Base-by-base conservation (phyloP, 2,113 vertebrate species). In the Phycodurus eques region DNA sequence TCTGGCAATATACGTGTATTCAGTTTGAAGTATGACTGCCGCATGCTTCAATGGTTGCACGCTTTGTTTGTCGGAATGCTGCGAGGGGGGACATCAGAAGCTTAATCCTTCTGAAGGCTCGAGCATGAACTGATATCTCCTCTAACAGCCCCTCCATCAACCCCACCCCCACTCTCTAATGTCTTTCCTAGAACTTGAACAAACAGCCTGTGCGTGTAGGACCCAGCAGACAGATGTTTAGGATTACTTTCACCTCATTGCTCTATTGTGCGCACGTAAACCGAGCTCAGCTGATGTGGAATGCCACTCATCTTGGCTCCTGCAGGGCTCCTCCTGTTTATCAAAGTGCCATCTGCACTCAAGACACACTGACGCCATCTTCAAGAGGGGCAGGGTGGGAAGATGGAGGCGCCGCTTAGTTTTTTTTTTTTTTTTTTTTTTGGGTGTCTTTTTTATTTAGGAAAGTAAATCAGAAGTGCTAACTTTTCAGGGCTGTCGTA, bases 201-300 rank as follows among this genome's bases (percentile, higher is more conserved):
- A 90, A 90, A 90, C 89, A 88, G 89, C 76, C 79, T 77, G 86
- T 84, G 85, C 85, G 81, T 89, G 89, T 89, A 87, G 86, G 85
- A 89, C 90, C 84, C 78, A 87, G 68, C 76, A 88, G 87, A 90
- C 90, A 92, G 90, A 91, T 92, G 90, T 91, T 91, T 86, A 87
- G 88, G 87, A 92, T 92, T 92, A 92, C 89, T 88, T 88, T 90
- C 89, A 91, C 88, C 88, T 88, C 90, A 80, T 84, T 88, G 90
- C 89, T 90, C 89, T 76, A 87, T 88, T 90, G 87, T 90, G 86
- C 80, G 87, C 86, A 85, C 88, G 90, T 89, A 88, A 74, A 88
- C 83, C 77, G 87, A 83, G 89, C 89, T 89, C 89, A 89, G 89
- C 89, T 90, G 90, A 90, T 88, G 87, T 88, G 87, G 80, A 83